Base-by-base conservation (phyloP, 2,888 invertebrate genomes). In the Troglohyphantes excavatus region DNA sequence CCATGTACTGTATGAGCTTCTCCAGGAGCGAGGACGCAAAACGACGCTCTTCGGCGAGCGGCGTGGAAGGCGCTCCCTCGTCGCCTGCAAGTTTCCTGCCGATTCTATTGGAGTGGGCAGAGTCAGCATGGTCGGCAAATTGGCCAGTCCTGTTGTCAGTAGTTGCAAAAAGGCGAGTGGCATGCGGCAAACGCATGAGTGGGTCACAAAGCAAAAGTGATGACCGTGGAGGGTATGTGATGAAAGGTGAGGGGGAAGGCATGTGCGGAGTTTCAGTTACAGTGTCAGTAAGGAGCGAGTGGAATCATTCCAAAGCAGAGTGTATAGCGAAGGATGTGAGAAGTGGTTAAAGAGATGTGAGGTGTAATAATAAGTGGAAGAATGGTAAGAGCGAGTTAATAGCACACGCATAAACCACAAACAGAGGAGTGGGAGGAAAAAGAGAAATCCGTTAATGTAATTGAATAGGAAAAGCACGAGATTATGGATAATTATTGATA, bases 21-120 rank as follows among this genome's bases (percentile, higher is more conserved):
- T 99, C 99, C 6, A 99, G 94, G 33, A 99, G 94, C 19, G 98
- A 98, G 94, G 98, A 99, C 0, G 99, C 99, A 94, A 99, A 99
- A 92, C 99, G 95, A 79, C 98, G 95, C 94, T 99, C 98, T 87
- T 97, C 96, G 0, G 97, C 43, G 6, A 76, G 65, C 0, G 83
- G 78, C 0, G 67, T 68, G 26, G 87, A 61, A 0, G 79, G 65
- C 0, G 43, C 27, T n/a, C 78, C 89, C 63, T 83, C 83, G 0
- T 78, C 89, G 17, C 53, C 78, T n/a, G 72, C 83, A 9, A 72
- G 9, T 72, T 83, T 83, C 21, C 78, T 78, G n/a, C 65, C 89
- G n/a, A 65, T 70, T 90, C 89, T 84, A 78, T n/a, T 78, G 83
- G 83, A 83, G 76, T 78, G 89, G 61, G 83, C 72, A 63, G 53